Base-by-base conservation (phyloP, 2,888 invertebrate species). In the Drosophila barbarae region DNA sequence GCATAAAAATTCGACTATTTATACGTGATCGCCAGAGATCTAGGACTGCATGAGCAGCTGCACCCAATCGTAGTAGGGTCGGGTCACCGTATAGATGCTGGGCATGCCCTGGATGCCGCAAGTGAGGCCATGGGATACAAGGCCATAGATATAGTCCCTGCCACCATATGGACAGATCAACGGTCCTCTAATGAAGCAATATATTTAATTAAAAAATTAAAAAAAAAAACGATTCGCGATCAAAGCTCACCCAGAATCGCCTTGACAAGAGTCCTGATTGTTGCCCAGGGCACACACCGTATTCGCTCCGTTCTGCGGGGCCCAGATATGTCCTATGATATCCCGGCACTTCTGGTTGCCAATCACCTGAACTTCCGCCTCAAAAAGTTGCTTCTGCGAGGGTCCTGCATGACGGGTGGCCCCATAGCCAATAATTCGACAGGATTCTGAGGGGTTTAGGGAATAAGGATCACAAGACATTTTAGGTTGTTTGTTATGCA, bases 381-480 rank as follows among this genome's bases (percentile, higher is more conserved):
- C 84, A 5, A 74, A 74, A 0, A 89, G 74, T 30, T 76, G 74
- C 49, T 84, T 81, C 49, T 87, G 87, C n/a, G 83, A 73, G 2
- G 72, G 66, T 1, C 89, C 89, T n/a, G 82, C 86, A 55, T 88
- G 85, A 10, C 66, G 64, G 3, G 73, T 86, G 10, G 89, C 87
- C 5, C 89, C 89, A 61, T 88, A 89, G 6, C 89, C 89, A 54
- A 89, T 84, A 9, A 89, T 86, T 47, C 81, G 80, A 57, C 89
- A 89, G 13, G 86, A 66, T 49, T 70, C 88, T 87, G 26, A 5
- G 49, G 41, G 10, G 5, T 52, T 13, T 3, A 39, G 36, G 5
- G 1, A 6, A 12, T 30, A 18, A 12, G 6, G 4, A 1, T 9
- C 9, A 3, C 9, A 3, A 6, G 12, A 10, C 8, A 21, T 1